These are phyloP conservation scores for Agriopis aurantiaria DNA, from an alignment of 2,888 invertebrate species.

Conservation along the genomic window DNA sequence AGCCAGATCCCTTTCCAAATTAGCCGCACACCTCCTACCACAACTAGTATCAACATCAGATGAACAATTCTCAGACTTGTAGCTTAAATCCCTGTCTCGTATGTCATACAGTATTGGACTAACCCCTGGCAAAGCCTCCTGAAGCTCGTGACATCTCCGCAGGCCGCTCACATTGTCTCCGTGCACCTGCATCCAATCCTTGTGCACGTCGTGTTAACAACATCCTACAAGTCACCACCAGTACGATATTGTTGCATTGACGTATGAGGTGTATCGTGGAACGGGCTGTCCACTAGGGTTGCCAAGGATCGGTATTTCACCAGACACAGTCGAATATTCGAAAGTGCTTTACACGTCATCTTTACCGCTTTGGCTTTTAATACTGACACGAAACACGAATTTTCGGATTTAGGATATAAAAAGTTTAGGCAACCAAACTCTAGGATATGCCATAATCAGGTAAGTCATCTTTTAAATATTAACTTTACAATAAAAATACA, in stretches of 20 bases:
- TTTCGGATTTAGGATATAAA: too few relatives aligned
- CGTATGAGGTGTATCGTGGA: conserved; percentile 1
- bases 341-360: neutral
- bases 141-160: neutral
- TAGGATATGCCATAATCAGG: too few relatives aligned
- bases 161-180: neutral
- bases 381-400: too few relatives aligned
- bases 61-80: neutral
- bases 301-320: neutral
- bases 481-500: too few relatives aligned
- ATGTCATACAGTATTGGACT: neutral
- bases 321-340: neutral
- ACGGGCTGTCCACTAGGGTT: neutral
- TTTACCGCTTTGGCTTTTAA: too few relatives aligned
- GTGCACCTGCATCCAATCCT: conserved; percentile 22
- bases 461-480: too few relatives aligned
- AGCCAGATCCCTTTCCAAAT: too few relatives aligned
- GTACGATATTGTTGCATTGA: conserved; percentile 4
- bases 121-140: neutral
- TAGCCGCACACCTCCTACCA: neutral
- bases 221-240: neutral
- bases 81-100: neutral
- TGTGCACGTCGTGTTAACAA: conserved; percentile 21
- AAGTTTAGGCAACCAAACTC: too few relatives aligned
- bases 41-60: neutral